Evolutionary conservation across 37 sponge, comb jelly and placozoan genomes (phyloP), one percentile per base, ranked within the genome.

Genomic region (Chondrosia reniformis): DNA sequence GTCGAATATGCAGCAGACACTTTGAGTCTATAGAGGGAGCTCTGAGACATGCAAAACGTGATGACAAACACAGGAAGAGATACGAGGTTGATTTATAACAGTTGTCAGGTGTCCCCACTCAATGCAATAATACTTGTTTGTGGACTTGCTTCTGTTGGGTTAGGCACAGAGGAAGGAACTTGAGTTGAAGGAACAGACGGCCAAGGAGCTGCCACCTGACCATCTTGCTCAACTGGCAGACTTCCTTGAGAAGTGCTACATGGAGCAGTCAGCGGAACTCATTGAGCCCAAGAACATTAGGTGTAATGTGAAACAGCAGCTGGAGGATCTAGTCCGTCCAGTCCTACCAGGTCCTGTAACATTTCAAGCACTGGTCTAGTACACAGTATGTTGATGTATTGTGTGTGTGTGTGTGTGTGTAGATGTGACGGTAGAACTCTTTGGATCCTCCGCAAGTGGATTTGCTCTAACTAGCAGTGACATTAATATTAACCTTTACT

Each of bases 401-500:
- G n/a, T n/a, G n/a, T n/a, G n/a, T n/a, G n/a, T n/a, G n/a, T n/a
- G n/a, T n/a, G 4, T 10, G 24, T 30, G 55, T 76, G 13, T 54
- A 89, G 85, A 81, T 58, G 79, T 89, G 25, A 71, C 55, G 6
- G 78, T 89, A 4, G 64, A 46, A 31, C 52, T 89, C 80, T 78
- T 81, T 84, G 89, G 89, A 12, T 89, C 89, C 25, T 77, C 82
- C 63, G 58, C 30, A 12, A 79, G 64, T 36, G 79, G 79, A 15
- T 89, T 84, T 76, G 85, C 82, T 25, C 72, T 89, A 43, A 67
- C 25, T 28, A 28, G 39, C 37, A 89, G 89, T 63, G 57, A 89
- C 63, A 79, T 89, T 36, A 89, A 89, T 38, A 76, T 89, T 36
- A 81, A 81, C 82, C 57, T 89, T 38, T 49, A 57, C 73, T 75